These are phyloP conservation scores for Synanthedon myopaeformis DNA, from an alignment of 2,888 invertebrate species.

Conservation along the genomic window DNA sequence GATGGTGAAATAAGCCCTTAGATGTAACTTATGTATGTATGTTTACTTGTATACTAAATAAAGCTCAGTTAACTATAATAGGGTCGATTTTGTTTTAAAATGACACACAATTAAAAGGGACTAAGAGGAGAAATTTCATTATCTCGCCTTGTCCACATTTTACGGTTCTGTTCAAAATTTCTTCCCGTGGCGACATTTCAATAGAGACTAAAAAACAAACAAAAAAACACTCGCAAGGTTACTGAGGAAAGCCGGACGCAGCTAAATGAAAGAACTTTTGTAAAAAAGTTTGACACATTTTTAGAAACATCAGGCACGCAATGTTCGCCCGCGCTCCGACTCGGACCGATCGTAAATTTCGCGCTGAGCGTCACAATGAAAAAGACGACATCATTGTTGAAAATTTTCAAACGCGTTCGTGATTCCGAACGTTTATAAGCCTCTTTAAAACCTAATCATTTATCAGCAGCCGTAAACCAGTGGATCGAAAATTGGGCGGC, in stretches of 20 bases:
- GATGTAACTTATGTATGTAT: no score
- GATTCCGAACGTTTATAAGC: slow-evolving; percentile 30
- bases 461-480: background rate
- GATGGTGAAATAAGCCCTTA: no score
- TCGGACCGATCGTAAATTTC: slow-evolving; percentile 60
- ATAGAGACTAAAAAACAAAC: slow-evolving; percentile 64
- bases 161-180: slow-evolving; percentile 42
- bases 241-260: slow-evolving; percentile 58
- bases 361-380: slow-evolving; percentile 63
- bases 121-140: slow-evolving; percentile 43
- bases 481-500: background rate
- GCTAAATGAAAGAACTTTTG: slow-evolving; percentile 66
- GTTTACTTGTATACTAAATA: no score
- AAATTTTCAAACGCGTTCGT: slow-evolving; percentile 55
- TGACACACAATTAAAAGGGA: slow-evolving; percentile 4
- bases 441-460: background rate
- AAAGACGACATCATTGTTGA: slow-evolving; percentile 66
- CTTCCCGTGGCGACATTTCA: slow-evolving; percentile 54
- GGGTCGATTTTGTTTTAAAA: no score
- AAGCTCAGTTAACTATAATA: no score
- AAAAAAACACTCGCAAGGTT: slow-evolving; percentile 54
- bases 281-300: slow-evolving; percentile 70
- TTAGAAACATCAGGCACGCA: slow-evolving; percentile 68
- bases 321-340: slow-evolving; percentile 38
- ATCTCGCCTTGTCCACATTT: slow-evolving; percentile 44